Conservation (phyloP, 2,888 invertebrate genomes). For the Zeuzera pyrina region DNA sequence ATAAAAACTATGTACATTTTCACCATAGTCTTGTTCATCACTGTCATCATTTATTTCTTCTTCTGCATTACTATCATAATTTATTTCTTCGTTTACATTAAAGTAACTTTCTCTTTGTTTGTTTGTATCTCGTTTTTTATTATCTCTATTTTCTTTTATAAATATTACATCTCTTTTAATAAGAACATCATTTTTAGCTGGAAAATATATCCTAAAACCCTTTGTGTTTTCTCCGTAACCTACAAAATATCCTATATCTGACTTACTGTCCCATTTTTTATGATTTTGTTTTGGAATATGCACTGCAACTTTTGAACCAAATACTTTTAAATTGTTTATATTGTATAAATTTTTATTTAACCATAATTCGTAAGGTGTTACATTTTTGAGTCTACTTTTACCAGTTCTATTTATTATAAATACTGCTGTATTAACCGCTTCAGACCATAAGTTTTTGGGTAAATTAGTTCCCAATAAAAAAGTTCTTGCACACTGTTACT, state of each 20-base stretch:
- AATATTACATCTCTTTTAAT: constrained; percentile 6
- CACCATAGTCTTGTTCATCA: neutral
- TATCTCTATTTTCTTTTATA: neutral
- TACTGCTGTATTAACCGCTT: constrained; percentile 4
- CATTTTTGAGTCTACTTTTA: constrained; percentile 2
- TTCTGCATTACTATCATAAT: neutral
- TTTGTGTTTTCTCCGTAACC: constrained; percentile 7
- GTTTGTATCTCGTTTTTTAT: neutral
- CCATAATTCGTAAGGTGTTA: constrained; percentile 1
- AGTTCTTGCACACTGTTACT: constrained; percentile 7
- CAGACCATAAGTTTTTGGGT: constrained; percentile 6
- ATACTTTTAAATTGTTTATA: constrained; percentile 3
- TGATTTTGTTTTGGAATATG: constrained; percentile 7
- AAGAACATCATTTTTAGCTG: constrained; percentile 1
- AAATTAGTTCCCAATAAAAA: constrained; percentile 2
- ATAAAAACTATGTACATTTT: neutral
- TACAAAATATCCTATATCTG: constrained; percentile 4
- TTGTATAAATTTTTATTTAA: constrained; percentile 3
- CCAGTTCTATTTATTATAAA: constrained; percentile 2
- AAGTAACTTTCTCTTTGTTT: neutral
- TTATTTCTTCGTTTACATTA: too few relatives aligned
- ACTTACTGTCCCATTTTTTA: constrained; percentile 5
- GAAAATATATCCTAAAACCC: constrained; percentile 4
- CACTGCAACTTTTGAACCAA: constrained; percentile 2
- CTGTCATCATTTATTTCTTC: neutral